Base-by-base conservation (phyloP, 2,113 vertebrate species). In the Passer montanus region DNA sequence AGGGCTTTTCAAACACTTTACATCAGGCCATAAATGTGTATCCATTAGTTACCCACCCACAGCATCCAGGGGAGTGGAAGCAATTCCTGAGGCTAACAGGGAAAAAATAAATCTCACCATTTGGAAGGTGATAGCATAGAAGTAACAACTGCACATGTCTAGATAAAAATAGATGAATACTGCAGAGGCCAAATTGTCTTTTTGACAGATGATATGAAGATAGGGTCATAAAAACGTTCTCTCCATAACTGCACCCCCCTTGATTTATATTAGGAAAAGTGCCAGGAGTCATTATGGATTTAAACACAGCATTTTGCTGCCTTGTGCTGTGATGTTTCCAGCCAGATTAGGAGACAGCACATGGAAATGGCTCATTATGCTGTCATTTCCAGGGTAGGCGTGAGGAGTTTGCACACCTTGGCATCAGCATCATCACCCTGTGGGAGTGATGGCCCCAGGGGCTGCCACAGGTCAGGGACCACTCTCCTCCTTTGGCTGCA, bases 121-220 rank as follows among this genome's bases (percentile, higher is more conserved):
- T 80, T 52, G 70, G 76, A 83, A 89, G 55, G 70, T 62, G 87
- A 70, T 69, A 56, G 72, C 37, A 47, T 13, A 37, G 72, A 69
- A 75, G 90, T 82, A 93, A 82, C 90, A 70, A 82, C 72, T 53
- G 62, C 67, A 68, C 39, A 21, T 1, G 26, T 79, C 72, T 69
- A 21, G 49, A 47, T 83, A 89, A 91, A 91, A 93, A 89, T 10
- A 75, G 80, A 82, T 60, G 44, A 91, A 79, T 83, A 49, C 47
- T 58, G 58, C 58, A 49, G 84, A 83, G 75, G 37, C 70, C 62
- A 91, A 70, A 82, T 56, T 66, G 79, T 78, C 72, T 75, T n/a
- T 67, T 47, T 83, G 87, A 89, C 63, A 63, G 87, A 75, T 58
- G 62, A 79, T 33, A 10, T 30, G 73, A 70, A 89, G 84, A 63